Conservation (phyloP, 1,140 invertebrate species). For the Platorchestia sp. region DNA sequence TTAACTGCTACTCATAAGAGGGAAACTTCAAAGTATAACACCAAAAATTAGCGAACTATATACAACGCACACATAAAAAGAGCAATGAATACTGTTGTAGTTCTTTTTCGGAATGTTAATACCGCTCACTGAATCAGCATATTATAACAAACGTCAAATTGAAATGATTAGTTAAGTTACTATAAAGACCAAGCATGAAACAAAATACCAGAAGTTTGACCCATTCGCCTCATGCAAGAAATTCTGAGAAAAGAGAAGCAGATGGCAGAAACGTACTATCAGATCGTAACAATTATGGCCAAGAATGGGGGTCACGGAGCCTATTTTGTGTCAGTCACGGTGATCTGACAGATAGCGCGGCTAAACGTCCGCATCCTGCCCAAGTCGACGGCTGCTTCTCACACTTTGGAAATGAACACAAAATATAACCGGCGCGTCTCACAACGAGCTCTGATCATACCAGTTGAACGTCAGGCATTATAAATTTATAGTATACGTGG, state of each 20-base stretch:
- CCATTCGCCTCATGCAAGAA: background rate
- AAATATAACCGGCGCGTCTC: background rate
- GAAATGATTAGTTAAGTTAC: background rate
- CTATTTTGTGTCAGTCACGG: slow-evolving; percentile 9
- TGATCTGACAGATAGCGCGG: background rate
- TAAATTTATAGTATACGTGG: too few species aligned
- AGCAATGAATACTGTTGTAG: too few species aligned
- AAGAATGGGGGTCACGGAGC: background rate
- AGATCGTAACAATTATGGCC: background rate
- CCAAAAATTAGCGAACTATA: too few species aligned
- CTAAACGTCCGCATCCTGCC: slow-evolving; percentile 20
- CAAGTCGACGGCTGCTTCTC: background rate
- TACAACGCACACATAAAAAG: too few species aligned
- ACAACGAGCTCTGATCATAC: background rate
- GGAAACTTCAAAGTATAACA: too few species aligned
- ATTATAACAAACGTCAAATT: background rate
- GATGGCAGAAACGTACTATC: background rate
- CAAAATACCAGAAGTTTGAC: background rate
- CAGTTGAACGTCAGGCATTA: background rate
- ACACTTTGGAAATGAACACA: background rate
- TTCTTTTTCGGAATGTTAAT: too few species aligned
- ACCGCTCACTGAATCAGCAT: too few species aligned
- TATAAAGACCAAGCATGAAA: background rate
- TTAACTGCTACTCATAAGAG: too few species aligned
- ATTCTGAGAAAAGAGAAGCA: background rate